Conservation (phyloP, 2,797 vertebrate genomes). For the Rhadinocentrus ornatus region DNA sequence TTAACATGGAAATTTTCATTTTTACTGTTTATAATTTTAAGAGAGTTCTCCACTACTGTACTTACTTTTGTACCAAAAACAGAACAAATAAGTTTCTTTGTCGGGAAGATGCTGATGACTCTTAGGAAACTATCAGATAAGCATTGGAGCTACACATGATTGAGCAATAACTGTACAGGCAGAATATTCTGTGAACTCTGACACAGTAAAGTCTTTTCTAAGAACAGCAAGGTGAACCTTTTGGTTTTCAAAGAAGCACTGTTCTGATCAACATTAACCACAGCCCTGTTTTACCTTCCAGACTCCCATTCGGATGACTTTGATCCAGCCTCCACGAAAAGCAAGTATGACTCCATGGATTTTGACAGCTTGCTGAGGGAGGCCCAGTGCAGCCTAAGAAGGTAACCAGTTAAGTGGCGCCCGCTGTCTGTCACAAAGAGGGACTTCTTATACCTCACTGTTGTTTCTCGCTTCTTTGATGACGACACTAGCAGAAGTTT, state of each 20-base stretch:
- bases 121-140: conserved; percentile 12
- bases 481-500: conserved; percentile 91
- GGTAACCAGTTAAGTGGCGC: conserved; percentile 89
- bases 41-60: not conserved
- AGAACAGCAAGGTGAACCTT: conserved; percentile 31
- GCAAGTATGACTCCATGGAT: conserved; percentile 99
- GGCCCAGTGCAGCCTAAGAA: conserved; percentile 96
- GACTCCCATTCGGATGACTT: conserved; percentile 99
- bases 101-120: not conserved
- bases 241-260: conserved; percentile 28
- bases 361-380: conserved; percentile 99
- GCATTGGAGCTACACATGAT: conserved; percentile 5
- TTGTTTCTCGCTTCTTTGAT: conserved; percentile 86
- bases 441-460: conserved; percentile 93
- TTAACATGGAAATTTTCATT: conserved; percentile 8
- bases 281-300: conserved; percentile 62
- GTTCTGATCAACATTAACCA: conserved; percentile 43
- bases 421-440: conserved; percentile 75
- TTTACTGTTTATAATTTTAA: conserved; percentile 6
- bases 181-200: conserved; percentile 14
- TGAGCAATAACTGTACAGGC: not conserved
- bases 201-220: not conserved
- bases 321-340: conserved; percentile 98
- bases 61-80: not conserved
- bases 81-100: not conserved